These are phyloP conservation scores for Cyphomyrus plagiostoma DNA, from an alignment of 2,113 vertebrate species.

Conservation along the genomic window DNA sequence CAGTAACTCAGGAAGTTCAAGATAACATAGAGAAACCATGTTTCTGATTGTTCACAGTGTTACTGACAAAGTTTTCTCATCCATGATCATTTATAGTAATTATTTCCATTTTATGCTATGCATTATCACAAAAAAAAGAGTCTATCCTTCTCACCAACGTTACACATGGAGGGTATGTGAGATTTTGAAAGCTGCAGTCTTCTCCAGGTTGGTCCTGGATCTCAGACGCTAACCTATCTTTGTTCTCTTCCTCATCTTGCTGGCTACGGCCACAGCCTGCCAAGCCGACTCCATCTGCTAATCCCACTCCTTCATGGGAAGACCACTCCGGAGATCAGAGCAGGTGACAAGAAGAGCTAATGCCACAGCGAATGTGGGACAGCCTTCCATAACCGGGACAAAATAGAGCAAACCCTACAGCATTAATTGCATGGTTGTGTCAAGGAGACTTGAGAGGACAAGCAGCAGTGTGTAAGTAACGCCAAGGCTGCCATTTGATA, in stretches of 20 bases:
- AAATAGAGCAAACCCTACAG: neutral
- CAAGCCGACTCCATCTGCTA: neutral
- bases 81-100: neutral
- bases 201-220: neutral
- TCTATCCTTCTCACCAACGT: neutral
- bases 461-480: neutral
- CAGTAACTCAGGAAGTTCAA: neutral
- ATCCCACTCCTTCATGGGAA: neutral
- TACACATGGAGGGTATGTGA: neutral
- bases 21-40: neutral
- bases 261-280: neutral
- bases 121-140: neutral
- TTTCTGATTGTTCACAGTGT: neutral
- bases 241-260: neutral
- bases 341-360: neutral
- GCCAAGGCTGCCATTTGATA: neutral
- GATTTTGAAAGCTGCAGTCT: neutral
- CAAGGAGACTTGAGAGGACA: neutral
- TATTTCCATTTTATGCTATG: neutral
- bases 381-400: neutral
- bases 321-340: neutral
- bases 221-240: neutral
- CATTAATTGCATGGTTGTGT: neutral
- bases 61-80: neutral
- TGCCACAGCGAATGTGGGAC: neutral